Evolutionary conservation across 92 coral and sea anemone genomes (phyloP), one percentile per base, ranked within the genome.

Genomic region (Phenganax marumi): DNA sequence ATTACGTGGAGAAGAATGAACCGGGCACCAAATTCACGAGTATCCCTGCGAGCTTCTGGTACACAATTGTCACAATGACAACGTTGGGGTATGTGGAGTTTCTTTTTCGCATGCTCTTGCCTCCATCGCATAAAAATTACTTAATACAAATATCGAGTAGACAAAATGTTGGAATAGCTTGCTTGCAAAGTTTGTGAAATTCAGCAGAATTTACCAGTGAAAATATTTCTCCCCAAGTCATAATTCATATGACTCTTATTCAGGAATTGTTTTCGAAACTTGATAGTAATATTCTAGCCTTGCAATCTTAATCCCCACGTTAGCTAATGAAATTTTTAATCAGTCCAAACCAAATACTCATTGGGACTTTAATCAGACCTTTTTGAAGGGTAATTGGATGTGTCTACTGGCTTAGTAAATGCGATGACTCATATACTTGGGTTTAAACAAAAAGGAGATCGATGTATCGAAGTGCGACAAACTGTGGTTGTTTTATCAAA

Each of bases 41-140:
- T 70, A 96, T 96, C 47, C 99, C 99, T 7, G 99, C 99, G 0
- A 93, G 97, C 22, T 96, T 96, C 76, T 96, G 99, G 99, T 96
- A 96, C 76, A 96, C 99, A 12, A 96, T 96, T 52, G 99, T 96
- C 46, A 96, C 99, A 70, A 96, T 96, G 99, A 96, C 99, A 5
- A 96, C 99, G 26, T 76, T 96, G 54, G 99, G 99, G 99, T 96
- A 77, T 90, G 99, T 95, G 49, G 79, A 70, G 43, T 48, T 68
- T 52, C 77, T 48, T 66, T 65, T 82, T 52, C 8, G 55, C n/a
- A 26, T 2, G 12, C 21, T 13, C 66, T 6, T 50, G 75, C 19
- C 12, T n/a, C 50, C 0, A 13, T 50, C 19, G 43, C 5, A 33
- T 33, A 33, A 33, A 33, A 33, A 33, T 33, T 33, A 33, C 43